These are phyloP conservation scores for Creontiades dilutus DNA, from an alignment of 2,888 invertebrate species.

Conservation along the genomic window DNA sequence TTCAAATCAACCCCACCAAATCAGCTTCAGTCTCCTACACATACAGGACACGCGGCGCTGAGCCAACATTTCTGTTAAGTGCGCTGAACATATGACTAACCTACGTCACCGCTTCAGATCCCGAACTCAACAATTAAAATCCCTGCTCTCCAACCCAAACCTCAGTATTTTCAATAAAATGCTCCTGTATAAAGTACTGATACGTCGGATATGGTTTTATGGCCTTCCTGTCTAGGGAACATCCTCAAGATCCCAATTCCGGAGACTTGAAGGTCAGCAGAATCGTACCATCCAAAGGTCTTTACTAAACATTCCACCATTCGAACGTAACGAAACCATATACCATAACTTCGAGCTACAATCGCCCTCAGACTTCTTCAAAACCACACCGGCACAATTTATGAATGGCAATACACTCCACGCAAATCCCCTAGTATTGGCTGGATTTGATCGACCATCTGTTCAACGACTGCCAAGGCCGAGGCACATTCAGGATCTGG, in stretches of 20 bases:
- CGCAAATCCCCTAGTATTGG: not conserved
- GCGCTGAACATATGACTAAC: not conserved
- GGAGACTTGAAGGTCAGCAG: not conserved
- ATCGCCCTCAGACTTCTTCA: not conserved
- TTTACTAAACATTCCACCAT: not conserved
- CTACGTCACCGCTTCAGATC: not conserved
- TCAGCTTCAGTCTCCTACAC: not conserved
- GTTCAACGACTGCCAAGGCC: no score
- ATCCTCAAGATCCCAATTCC: not conserved
- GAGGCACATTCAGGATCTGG: no score
- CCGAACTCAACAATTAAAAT: not conserved
- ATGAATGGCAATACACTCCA: not conserved
- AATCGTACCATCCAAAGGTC: not conserved
- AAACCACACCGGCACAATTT: not conserved
- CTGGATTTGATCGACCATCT: not conserved
- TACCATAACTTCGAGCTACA: not conserved
- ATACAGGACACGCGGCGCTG: not conserved
- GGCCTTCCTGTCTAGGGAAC: not conserved
- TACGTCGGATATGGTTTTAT: not conserved
- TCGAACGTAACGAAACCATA: not conserved
- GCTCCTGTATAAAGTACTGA: not conserved
- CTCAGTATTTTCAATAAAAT: not conserved
- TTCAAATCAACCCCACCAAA: conserved; percentile 13
- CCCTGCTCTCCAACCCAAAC: not conserved
- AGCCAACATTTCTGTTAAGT: not conserved